phyloP scores from a whole-genome alignment of 1,140 invertebrate species.

The Coenobita brevimanus region DNA sequence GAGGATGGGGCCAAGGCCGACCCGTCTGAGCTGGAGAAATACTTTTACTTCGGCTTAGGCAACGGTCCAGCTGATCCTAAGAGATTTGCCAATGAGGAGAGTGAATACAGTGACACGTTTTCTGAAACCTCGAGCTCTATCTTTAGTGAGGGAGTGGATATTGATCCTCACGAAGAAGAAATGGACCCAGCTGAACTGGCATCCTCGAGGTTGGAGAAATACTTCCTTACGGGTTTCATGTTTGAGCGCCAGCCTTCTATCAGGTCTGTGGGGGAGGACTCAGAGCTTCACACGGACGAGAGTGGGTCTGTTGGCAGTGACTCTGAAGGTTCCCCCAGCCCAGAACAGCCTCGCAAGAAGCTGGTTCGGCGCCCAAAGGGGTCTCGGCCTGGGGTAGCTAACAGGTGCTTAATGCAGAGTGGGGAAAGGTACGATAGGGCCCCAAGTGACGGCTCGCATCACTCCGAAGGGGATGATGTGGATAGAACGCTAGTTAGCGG shows the following conservation, averaged over 20 bases:
- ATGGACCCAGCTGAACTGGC: constrained; percentile 82
- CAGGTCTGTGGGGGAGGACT: constrained; percentile 68
- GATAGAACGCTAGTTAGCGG: constrained; percentile 73
- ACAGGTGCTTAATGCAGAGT: constrained; percentile 38
- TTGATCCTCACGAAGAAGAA: constrained; percentile 69
- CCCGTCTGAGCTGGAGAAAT: constrained; percentile 90
- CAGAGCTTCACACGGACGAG: constrained; percentile 79
- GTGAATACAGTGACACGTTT: constrained; percentile 78
- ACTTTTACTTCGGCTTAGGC: constrained; percentile 90
- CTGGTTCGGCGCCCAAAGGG: constrained; percentile 84
- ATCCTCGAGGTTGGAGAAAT: constrained; percentile 90
- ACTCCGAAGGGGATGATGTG: constrained; percentile 62
- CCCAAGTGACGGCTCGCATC: constrained; percentile 64
- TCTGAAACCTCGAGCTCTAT: constrained; percentile 89
- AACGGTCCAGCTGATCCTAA: constrained; percentile 76
- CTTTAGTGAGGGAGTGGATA: constrained; percentile 82
- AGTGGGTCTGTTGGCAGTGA: constrained; percentile 88
- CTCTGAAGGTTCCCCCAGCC: constrained; percentile 88
- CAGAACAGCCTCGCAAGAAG: constrained; percentile 85
- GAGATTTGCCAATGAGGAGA: constrained; percentile 72
- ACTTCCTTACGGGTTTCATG: constrained; percentile 89
- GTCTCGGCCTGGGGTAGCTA: constrained; percentile 55
- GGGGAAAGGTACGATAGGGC: constrained; percentile 57
- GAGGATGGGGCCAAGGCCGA: constrained; percentile 72
- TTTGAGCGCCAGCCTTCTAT: constrained; percentile 77